These are phyloP conservation scores for Brachionus koreanus DNA, from an alignment of 1,140 invertebrate genomes.

Conservation along the genomic window DNA sequence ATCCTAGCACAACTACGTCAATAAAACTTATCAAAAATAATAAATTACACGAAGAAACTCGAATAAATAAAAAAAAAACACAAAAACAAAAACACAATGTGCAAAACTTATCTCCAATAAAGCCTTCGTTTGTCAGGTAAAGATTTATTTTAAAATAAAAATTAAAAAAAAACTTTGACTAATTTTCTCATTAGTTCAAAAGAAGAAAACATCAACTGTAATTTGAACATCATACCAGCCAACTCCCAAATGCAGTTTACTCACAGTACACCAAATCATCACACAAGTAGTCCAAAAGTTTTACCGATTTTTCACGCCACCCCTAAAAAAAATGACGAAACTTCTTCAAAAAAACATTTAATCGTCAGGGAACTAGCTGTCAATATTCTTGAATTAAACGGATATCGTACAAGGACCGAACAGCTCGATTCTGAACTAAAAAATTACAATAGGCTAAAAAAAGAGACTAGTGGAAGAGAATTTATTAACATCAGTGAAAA, in stretches of 20 bases:
- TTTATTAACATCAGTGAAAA: background rate
- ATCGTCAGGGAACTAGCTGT: conserved; percentile 32
- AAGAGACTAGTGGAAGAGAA: background rate
- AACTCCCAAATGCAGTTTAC: conserved; percentile 17
- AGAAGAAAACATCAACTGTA: background rate
- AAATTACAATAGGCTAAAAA: conserved; percentile 17
- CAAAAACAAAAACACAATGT: conserved; percentile 30
- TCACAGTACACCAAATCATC: conserved; percentile 23
- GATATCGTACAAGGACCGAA: conserved; percentile 17
- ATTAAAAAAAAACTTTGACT: background rate
- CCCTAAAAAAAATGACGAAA: background rate
- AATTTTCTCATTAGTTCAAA: background rate
- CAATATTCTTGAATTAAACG: conserved; percentile 36
- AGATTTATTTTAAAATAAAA: background rate
- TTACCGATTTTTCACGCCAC: background rate
- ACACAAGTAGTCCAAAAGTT: background rate
- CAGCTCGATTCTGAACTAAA: conserved; percentile 33
- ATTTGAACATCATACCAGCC: background rate
- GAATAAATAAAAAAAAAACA: background rate
- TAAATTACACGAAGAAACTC: conserved; percentile 22
- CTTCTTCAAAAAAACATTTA: background rate
- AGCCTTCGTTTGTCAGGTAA: conserved; percentile 32
- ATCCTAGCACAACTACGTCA: conserved; percentile 7
- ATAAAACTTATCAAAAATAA: conserved; percentile 10
- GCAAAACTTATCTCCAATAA: conserved; percentile 40